Evolutionary conservation across 1,140 invertebrate species (phyloP).

Genomic region (Neodiprion lecontei): DNA sequence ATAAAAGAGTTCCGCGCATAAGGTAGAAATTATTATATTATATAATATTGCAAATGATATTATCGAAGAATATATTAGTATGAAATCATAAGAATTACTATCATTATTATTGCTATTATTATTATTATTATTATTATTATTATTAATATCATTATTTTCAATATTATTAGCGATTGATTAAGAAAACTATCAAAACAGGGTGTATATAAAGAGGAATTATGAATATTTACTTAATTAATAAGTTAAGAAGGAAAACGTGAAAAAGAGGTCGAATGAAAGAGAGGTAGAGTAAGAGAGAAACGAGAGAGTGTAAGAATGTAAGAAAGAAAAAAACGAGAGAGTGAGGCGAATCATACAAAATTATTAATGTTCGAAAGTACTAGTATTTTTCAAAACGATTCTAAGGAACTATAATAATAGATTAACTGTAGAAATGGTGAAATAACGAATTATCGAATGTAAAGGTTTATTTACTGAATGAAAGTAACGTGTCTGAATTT

Average conservation of each 20-base stretch:
- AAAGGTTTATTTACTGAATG: no score
- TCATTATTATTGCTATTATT: no score
- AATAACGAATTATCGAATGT: no score
- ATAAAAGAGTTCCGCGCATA: conserved; percentile 1
- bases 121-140: not conserved
- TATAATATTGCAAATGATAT: not conserved
- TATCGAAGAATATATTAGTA: not conserved
- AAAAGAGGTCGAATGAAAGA: not conserved
- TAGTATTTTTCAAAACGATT: conserved; percentile 18
- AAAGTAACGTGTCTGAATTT: no score
- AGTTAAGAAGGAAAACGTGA: conserved; percentile 23
- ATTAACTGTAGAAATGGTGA: not conserved
- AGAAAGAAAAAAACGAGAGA: not conserved
- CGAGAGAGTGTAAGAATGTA: not conserved
- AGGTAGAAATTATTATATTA: conserved; percentile 4
- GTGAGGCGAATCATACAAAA: conserved; percentile 3
- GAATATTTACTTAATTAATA: conserved; percentile 61
- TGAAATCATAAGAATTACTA: not conserved
- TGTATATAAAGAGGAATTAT: conserved; percentile 56
- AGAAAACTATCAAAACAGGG: conserved; percentile 45
- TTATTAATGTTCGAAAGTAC: conserved; percentile 25
- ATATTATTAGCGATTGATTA: not conserved
- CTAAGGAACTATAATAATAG: not conserved
- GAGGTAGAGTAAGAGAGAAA: conserved; percentile 8
- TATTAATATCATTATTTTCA: not conserved